phyloP scores from a whole-genome alignment of 2,797 vertebrate species.

The Rhinophrynus dorsalis region DNA sequence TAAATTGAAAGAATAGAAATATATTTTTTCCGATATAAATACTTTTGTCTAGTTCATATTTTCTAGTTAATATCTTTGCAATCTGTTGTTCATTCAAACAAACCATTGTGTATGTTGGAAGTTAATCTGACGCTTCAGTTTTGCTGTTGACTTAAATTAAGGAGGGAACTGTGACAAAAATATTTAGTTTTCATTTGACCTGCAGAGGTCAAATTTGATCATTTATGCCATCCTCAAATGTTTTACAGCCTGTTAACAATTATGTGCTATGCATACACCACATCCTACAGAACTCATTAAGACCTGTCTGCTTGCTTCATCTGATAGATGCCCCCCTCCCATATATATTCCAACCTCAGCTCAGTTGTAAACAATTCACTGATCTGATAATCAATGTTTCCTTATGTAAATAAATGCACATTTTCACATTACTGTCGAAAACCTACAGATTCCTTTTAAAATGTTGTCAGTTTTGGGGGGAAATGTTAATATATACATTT shows the following conservation, averaged over 20 bases:
- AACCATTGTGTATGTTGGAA: conserved; percentile 19
- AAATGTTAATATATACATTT: neutral
- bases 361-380: conserved; percentile 24
- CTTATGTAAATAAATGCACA: neutral
- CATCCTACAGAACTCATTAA: conserved; percentile 38
- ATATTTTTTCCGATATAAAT: too few relatives aligned
- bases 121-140: conserved; percentile 24
- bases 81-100: conserved; percentile 5
- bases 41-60: too few relatives aligned
- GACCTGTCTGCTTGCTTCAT: conserved; percentile 13
- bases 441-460: too few relatives aligned
- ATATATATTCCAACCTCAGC: neutral
- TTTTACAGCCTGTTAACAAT: conserved; percentile 74
- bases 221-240: conserved; percentile 77
- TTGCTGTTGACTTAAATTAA: conserved; percentile 70
- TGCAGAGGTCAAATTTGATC: conserved; percentile 71
- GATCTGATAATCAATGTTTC: conserved; percentile 3
- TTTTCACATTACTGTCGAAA: neutral
- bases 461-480: too few relatives aligned
- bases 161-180: conserved; percentile 70
- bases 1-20: too few relatives aligned
- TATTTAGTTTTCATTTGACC: conserved; percentile 76
- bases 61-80: too few relatives aligned
- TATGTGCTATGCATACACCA: conserved; percentile 63
- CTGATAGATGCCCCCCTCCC: neutral